These are phyloP conservation scores for Diprion similis DNA, from an alignment of 1,140 invertebrate species.

Conservation along the genomic window DNA sequence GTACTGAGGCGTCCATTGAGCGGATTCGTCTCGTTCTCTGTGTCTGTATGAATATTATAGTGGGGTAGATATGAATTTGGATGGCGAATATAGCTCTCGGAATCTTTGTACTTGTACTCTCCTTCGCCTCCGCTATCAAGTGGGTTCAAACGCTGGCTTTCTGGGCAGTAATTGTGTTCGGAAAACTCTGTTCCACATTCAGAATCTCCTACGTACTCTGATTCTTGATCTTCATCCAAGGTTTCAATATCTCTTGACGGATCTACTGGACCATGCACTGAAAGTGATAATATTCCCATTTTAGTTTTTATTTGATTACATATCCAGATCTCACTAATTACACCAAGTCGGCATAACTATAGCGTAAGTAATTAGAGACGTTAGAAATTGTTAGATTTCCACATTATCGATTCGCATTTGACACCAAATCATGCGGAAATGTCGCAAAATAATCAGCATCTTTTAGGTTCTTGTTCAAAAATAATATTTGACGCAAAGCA, in stretches of 20 bases:
- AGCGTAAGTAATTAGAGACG: too few relatives aligned
- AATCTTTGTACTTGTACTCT: conserved; percentile 60
- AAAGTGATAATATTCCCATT: background rate
- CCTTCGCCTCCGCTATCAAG: conserved; percentile 71
- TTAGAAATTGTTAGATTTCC: too few relatives aligned
- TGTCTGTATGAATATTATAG: conserved; percentile 74
- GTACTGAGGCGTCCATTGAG: conserved; percentile 57
- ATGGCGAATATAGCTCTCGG: conserved; percentile 80
- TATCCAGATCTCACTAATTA: too few relatives aligned
- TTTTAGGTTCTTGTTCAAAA: too few relatives aligned
- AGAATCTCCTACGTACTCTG: conserved; percentile 74
- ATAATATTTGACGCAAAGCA: too few relatives aligned
- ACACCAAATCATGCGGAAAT: too few relatives aligned
- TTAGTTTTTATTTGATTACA: too few relatives aligned
- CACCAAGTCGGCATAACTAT: too few relatives aligned
- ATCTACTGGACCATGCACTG: conserved; percentile 63
- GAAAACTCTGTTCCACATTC: conserved; percentile 71
- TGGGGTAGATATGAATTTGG: conserved; percentile 85
- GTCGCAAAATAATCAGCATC: too few relatives aligned
- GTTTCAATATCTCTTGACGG: conserved; percentile 71
- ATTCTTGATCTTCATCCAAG: conserved; percentile 74
- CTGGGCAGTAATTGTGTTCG: conserved; percentile 61
- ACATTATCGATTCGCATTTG: too few relatives aligned
- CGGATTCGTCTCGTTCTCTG: conserved; percentile 67
- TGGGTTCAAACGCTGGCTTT: conserved; percentile 67